phyloP scores from a whole-genome alignment of 2,797 vertebrate species.

The Acanthurus leucopareius region DNA sequence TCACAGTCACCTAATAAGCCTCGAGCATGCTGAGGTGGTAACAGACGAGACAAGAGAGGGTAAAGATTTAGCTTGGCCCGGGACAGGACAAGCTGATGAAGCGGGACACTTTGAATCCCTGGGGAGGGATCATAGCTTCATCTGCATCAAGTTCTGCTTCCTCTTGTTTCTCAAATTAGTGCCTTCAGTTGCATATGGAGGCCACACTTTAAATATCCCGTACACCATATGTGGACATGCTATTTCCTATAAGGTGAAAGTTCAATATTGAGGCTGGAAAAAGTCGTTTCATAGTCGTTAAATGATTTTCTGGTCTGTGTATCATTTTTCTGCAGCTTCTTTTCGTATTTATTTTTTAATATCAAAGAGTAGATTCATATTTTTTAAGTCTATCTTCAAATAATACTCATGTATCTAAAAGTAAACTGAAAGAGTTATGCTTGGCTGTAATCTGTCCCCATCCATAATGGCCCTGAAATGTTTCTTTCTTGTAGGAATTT shows the following conservation, averaged over 20 bases:
- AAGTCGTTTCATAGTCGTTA: not conserved
- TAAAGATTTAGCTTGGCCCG: constrained; percentile 55
- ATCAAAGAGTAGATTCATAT: not conserved
- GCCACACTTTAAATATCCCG: constrained; percentile 46
- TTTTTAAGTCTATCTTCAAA: not conserved
- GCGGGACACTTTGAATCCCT: constrained; percentile 51
- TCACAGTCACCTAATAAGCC: constrained; percentile 50
- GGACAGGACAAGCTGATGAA: constrained; percentile 60
- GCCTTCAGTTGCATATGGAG: constrained; percentile 58
- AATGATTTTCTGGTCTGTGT: not conserved
- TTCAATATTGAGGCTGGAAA: constrained; percentile 3
- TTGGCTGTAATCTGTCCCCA: not conserved
- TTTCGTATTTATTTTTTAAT: too few species aligned
- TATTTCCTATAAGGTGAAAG: not conserved
- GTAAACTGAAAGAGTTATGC: not conserved
- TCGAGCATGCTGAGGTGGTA: constrained; percentile 46
- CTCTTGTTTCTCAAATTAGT: constrained; percentile 73
- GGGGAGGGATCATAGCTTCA: constrained; percentile 46
- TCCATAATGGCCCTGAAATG: too few species aligned
- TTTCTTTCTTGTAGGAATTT: not conserved
- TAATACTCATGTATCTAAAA: not conserved
- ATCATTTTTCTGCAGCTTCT: not conserved
- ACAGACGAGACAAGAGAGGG: constrained; percentile 49
- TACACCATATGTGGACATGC: not conserved
- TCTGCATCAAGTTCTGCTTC: constrained; percentile 66